A percentile compares a stretch with the other conserved stretches of the same genome.
phyloP scores from a whole-genome alignment of 2,113 vertebrate species.

The Rhinoptilus africanus region DNA sequence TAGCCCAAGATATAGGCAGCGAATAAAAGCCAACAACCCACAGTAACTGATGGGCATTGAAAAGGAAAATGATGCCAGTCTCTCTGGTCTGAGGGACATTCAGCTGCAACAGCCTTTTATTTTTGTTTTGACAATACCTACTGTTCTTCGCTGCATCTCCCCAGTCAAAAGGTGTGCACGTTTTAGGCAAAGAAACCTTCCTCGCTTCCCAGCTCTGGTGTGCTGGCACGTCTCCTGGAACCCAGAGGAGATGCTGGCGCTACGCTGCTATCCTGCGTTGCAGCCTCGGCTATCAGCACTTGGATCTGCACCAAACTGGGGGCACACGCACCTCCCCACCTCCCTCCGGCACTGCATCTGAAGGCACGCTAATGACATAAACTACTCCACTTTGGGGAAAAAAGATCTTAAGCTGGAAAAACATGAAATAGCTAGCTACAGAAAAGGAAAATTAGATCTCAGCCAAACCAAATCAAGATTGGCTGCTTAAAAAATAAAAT shows the following conservation, averaged over 20 bases:
- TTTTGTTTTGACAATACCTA: not conserved
- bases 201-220: not conserved
- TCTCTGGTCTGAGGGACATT: not conserved
- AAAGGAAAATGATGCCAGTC: accelerated
- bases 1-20: not conserved
- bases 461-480: not conserved
- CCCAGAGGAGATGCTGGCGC: not conserved
- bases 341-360: accelerated
- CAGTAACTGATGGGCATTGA: not conserved
- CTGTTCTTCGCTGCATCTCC: not conserved
- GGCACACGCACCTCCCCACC: not conserved
- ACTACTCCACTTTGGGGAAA: not conserved
- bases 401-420: not conserved
- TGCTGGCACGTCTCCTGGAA: not conserved
- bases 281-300: not conserved
- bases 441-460: not conserved
- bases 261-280: accelerated
- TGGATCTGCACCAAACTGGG: not conserved
- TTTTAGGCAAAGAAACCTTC: not conserved
- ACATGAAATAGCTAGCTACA: not conserved
- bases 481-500: not conserved
- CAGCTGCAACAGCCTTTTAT: not conserved
- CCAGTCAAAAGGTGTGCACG: not conserved
- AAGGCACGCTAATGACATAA: accelerated
- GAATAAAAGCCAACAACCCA: not conserved